A percentile compares a stretch with the other conserved stretches of the same genome.
Evolutionary conservation across 37 sponge, comb jelly and placozoan species (phyloP).

Genomic region (Haliclona indistincta): DNA sequence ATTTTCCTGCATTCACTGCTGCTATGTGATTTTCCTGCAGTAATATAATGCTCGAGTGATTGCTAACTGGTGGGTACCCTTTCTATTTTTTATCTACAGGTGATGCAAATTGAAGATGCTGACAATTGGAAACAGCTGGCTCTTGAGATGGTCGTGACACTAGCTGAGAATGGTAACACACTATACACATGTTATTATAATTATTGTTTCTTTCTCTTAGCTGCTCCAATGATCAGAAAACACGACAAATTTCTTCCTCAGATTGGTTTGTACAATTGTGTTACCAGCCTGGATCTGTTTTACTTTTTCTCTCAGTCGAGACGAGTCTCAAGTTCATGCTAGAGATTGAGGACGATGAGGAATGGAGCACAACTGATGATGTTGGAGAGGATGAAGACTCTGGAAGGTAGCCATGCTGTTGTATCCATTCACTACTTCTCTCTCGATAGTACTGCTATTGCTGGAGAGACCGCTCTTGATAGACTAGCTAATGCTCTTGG

Average conservation of each 20-base stretch:
- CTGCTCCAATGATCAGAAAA: slow-evolving; percentile 94
- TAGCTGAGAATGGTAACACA: slow-evolving; percentile 85
- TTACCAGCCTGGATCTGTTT: background rate
- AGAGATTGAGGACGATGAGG: slow-evolving; percentile 76
- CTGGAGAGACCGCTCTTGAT: slow-evolving; percentile 91
- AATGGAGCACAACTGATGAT: slow-evolving; percentile 75
- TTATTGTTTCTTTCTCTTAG: background rate
- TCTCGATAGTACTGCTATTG: slow-evolving; percentile 65
- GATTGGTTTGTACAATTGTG: slow-evolving; percentile 45
- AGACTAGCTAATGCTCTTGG: slow-evolving; percentile 94
- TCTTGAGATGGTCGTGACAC: slow-evolving; percentile 85
- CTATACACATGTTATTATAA: background rate
- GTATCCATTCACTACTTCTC: background rate
- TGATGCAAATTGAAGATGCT: slow-evolving; percentile 53
- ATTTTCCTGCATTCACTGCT: too few species aligned
- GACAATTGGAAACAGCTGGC: slow-evolving; percentile 89
- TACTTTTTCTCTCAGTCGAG: slow-evolving; percentile 41
- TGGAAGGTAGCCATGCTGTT: slow-evolving; percentile 28
- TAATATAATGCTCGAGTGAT: too few species aligned
- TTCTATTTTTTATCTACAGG: slow-evolving; percentile 34
- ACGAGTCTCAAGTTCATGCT: slow-evolving; percentile 85
- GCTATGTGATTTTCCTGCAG: too few species aligned
- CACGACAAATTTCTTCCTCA: slow-evolving; percentile 55
- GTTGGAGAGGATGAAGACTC: slow-evolving; percentile 84
- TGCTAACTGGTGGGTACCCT: too few species aligned